Base-by-base conservation (phyloP, 2,797 vertebrate genomes). In the Mareca penelope region DNA sequence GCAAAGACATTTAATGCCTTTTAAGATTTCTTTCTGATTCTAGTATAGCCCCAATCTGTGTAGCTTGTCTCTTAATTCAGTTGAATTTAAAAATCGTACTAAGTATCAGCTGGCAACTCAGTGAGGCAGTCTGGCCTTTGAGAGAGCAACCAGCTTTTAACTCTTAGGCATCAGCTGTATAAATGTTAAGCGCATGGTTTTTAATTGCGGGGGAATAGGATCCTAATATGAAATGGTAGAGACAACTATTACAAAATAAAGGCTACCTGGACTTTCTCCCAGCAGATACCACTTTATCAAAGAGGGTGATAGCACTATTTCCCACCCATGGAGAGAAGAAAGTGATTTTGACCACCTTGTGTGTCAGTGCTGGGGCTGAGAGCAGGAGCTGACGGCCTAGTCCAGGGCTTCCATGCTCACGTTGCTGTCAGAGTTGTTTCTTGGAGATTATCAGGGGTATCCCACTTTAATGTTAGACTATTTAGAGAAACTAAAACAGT, bases 141-240 rank as follows among this genome's bases (percentile, higher is more conserved):
- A 71, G 68, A 84, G 83, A 75, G 46, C 3, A 37, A 89, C 82
- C 88, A 89, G 88, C 76, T 93, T 93, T 96, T 94, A 94, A 96
- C 93, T 97, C 61, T 91, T 89, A 91, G 95, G 75, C 96, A 94
- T 95, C 95, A 95, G 96, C 94, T 98, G 95, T 87, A 78, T 64
- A 76, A 84, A 70, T 0, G 35, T 85, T 55, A 88, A 91, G 53
- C 77, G 31, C 4, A 3, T 94, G 57, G 64, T 86, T 82, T 94
- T 68, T 75, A 60, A 80, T 39, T 73, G 73, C 35, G 42, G 81
- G 68, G 67, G 53, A 88, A 77, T 15, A 80, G 55, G 33, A 57
- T 93, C 63, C 57, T 61, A 29, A 75, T 69, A 42, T 0, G 1
- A 61, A 72, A 85, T 26, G 42, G 40, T 84, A 63, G 67, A 88